Conservation (phyloP, 2,797 vertebrate species). For the Hyperoplus lanceolatus region DNA sequence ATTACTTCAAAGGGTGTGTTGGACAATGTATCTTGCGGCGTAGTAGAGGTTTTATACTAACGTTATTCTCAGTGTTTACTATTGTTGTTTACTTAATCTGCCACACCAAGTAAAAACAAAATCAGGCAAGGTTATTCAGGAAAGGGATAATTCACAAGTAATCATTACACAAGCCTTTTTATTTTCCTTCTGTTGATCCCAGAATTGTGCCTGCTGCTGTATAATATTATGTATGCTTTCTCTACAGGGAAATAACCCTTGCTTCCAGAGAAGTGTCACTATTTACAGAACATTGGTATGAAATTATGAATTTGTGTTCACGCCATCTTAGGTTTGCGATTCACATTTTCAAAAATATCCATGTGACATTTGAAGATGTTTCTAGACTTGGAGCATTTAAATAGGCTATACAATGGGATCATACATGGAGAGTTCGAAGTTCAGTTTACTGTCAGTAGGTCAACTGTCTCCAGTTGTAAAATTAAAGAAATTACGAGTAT, state of each 20-base stretch:
- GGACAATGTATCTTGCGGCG: background rate
- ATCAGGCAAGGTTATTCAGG: background rate
- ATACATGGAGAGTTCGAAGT: conserved; percentile 32
- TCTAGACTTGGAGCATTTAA: too few species aligned
- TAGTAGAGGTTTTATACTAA: background rate
- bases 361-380: background rate
- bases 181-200: too few species aligned
- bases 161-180: background rate
- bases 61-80: background rate
- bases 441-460: conserved; percentile 17
- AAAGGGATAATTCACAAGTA: too few species aligned
- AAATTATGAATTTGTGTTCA: background rate
- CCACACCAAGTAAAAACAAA: background rate
- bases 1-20: background rate
- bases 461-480: conserved; percentile 14
- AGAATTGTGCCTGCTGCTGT: background rate
- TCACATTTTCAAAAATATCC: background rate
- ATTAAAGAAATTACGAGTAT: background rate
- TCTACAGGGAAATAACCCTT: conserved; percentile 64
- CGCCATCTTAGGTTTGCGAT: background rate
- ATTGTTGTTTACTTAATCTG: background rate
- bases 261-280: conserved; percentile 73
- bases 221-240: background rate
- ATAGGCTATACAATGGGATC: background rate
- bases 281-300: conserved; percentile 77